Base-by-base conservation (phyloP, 2,888 invertebrate species). In the Congeria kusceri region DNA sequence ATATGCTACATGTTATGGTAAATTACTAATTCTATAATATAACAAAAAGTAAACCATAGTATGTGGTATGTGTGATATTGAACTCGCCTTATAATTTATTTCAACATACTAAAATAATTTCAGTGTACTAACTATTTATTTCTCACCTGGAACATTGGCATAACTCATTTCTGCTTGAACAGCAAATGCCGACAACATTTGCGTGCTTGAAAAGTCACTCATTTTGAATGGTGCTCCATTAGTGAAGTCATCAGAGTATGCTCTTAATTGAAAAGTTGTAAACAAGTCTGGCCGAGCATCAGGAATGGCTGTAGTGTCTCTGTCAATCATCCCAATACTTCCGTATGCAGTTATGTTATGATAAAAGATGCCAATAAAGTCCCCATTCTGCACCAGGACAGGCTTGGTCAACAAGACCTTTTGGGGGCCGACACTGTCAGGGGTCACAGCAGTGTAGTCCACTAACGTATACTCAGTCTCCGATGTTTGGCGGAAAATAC, bases 341-440 rank as follows among this genome's bases (percentile, higher is more conserved):
- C 84, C 84, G 3, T 77, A 74, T 0, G 88, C 78, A 9, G 23
- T 65, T 29, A 83, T 68, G 0, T 88, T 84, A n/a, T n/a, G n/a
- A 73, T 92, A 90, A 72, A 92, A 92, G 5, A 93, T 80, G 27
- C 93, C 93, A 44, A 93, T 87, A 71, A 92, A 91, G 67, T 93
- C 92, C n/a, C 92, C 92, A 20, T 85, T 81, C 9, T 85, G 77
- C 0, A 91, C 92, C 0, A 77, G 57, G 28, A 92, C 84, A 9
- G 89, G 91, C 5, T 46, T 56, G 1, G 70, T 64, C 3, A 89
- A 69, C 1, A 68, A 47, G 3, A 90, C 82, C 0, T 70, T 83
- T 44, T 85, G 86, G 28, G 81, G 67, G 3, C 91, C 91, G 5
- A 88, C 77, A 0, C 80, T 63, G 3, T 79, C 89, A 7, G 86